Percentiles rank a stretch among this genome's conserved stretches.
Evolutionary conservation across 2,113 vertebrate species (phyloP).

Genomic region (Dendrocopos noguchii): DNA sequence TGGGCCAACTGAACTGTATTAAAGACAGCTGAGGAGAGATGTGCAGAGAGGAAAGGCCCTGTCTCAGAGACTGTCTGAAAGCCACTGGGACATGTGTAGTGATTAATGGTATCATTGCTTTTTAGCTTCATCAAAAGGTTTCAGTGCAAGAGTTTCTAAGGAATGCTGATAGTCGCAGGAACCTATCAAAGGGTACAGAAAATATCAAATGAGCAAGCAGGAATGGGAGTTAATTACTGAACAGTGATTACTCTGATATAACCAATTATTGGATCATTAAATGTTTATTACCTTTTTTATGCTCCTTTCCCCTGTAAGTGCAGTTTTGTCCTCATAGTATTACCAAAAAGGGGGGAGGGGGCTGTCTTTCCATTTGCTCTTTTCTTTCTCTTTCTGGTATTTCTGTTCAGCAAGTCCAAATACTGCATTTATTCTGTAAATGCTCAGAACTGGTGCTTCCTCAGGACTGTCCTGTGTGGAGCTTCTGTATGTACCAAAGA

Average conservation of each 20-base stretch:
- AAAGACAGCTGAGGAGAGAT: background rate
- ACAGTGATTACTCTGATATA: conserved; percentile 83
- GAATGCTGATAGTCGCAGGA: conserved; percentile 71
- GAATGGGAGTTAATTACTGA: conserved; percentile 83
- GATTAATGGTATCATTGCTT: conserved; percentile 64
- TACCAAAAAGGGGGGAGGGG: conserved; percentile 53
- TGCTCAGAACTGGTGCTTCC: background rate
- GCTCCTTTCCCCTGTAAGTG: conserved; percentile 75
- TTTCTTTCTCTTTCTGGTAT: background rate
- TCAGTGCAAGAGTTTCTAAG: conserved; percentile 69
- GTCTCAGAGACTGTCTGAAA: conserved; percentile 8
- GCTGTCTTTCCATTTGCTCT: too few relatives aligned
- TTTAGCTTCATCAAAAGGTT: conserved; percentile 69
- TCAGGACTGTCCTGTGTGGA: background rate
- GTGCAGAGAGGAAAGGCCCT: background rate
- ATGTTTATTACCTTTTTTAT: conserved; percentile 85
- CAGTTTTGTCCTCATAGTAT: conserved; percentile 74
- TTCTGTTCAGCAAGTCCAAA: background rate
- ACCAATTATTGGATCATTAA: conserved; percentile 86
- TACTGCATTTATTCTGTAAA: background rate
- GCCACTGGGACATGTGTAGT: background rate
- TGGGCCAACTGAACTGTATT: background rate
- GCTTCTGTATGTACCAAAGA: background rate
- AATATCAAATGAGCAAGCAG: conserved; percentile 73
- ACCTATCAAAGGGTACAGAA: conserved; percentile 72